Evolutionary conservation across 1,140 invertebrate genomes (phyloP), one percentile per base, ranked within the genome.

Genomic region (Drosophila nebulosa): DNA sequence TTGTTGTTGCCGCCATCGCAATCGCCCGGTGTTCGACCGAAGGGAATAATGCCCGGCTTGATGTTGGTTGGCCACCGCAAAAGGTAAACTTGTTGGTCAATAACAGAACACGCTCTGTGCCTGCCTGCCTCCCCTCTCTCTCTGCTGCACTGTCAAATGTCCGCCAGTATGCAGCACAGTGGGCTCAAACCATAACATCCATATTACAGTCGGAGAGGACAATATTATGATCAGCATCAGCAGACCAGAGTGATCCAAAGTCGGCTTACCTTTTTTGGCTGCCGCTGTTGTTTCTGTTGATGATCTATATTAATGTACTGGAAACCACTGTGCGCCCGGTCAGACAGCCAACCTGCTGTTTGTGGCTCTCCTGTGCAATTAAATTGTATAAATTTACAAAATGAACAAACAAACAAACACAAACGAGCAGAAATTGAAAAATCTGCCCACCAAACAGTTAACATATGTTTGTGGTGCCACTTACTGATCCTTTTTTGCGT

Each of bases 321-420:
- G 6, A 30, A 10, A 46, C 39, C 39, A 46, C 39, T 46, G 39
- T 46, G 39, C 18, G 39, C 9, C 16, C 2, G 16, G 16, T 10
- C 39, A 21, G 39, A n/a, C n/a, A n/a, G n/a, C n/a, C n/a, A n/a
- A n/a, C 39, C 39, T 24, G n/a, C 32, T 42, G 27, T 57, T 35
- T 66, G 69, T 46, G 67, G 78, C 78, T 74, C 78, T 73, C 64
- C 69, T 70, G 66, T 78, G 64, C 81, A 86, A 85, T 85, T 85
- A 81, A 85, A 85, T 85, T 85, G 78, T 81, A 85, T 86, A 75
- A 86, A 81, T 78, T 85, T 86, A 75, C 78, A 86, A 86, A 86
- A 80, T 85, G 77, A 80, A 85, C 73, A 80, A 86, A 74, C 69
- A 69, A 74, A 74, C 70, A 74, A 60, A 59, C 53, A 65, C 69